Evolutionary conservation across 2,888 invertebrate genomes (phyloP).

Genomic region (Odontocerum albicorne): DNA sequence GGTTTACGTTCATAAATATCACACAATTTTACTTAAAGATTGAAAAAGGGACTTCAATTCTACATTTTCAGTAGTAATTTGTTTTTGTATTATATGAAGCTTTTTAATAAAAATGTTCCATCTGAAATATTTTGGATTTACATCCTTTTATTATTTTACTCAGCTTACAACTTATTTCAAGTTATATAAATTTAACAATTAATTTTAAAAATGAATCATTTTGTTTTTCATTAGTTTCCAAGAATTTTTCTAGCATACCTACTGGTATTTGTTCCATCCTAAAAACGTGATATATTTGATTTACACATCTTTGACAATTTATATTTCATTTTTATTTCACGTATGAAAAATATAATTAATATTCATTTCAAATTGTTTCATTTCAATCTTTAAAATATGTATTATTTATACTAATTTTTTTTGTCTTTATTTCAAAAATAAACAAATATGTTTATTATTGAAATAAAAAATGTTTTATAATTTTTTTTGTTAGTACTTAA

Average conservation of each 20-base stretch:
- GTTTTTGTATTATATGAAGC: not conserved
- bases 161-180: not conserved
- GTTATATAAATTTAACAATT: not conserved
- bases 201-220: no score
- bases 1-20: no score
- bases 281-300: no score
- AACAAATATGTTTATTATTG: not conserved
- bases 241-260: no score
- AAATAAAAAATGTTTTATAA: not conserved
- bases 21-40: no score
- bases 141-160: not conserved
- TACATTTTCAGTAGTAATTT: no score
- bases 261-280: no score
- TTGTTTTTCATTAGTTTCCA: no score
- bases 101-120: not conserved
- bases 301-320: no score
- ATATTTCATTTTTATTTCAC: no score
- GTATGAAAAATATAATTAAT: no score
- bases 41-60: no score
- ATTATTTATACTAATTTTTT: not conserved
- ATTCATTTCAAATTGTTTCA: not conserved
- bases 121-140: not conserved
- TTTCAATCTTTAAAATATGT: not conserved
- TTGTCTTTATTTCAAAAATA: not conserved
- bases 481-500: not conserved